Evolutionary conservation across 2,113 vertebrate species (phyloP).

Genomic region (Gnathonemus echidnorhynchus): DNA sequence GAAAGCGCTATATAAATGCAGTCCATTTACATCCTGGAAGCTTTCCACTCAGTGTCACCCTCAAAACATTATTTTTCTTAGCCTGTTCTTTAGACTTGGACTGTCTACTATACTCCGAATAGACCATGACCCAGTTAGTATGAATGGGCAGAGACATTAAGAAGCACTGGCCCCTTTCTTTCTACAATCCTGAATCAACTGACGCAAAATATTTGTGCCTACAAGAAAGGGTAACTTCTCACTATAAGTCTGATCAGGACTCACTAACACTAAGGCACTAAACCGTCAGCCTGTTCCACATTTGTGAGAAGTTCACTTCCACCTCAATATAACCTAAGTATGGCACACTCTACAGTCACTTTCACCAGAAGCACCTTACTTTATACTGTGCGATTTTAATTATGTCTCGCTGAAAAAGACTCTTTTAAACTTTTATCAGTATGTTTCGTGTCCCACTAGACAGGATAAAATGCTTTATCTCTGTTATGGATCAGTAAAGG

Average conservation of each 20-base stretch:
- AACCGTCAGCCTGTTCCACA: neutral
- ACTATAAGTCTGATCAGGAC: neutral
- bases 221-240: neutral
- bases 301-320: neutral
- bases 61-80: neutral
- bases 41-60: neutral
- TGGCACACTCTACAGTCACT: neutral
- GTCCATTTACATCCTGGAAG: neutral
- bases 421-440: neutral
- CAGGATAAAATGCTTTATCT: neutral
- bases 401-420: neutral
- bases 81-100: neutral
- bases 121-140: neutral
- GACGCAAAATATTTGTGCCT: neutral
- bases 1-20: no score
- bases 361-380: neutral
- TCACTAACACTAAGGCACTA: neutral
- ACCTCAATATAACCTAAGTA: neutral
- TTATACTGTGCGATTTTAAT: slow-evolving; percentile 10
- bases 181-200: neutral
- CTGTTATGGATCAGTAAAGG: neutral
- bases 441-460: neutral
- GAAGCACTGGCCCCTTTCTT: neutral
- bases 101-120: neutral
- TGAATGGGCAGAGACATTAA: neutral